phyloP scores from a whole-genome alignment of 2,797 vertebrate genomes.

The Premnoplex brunnescens region DNA sequence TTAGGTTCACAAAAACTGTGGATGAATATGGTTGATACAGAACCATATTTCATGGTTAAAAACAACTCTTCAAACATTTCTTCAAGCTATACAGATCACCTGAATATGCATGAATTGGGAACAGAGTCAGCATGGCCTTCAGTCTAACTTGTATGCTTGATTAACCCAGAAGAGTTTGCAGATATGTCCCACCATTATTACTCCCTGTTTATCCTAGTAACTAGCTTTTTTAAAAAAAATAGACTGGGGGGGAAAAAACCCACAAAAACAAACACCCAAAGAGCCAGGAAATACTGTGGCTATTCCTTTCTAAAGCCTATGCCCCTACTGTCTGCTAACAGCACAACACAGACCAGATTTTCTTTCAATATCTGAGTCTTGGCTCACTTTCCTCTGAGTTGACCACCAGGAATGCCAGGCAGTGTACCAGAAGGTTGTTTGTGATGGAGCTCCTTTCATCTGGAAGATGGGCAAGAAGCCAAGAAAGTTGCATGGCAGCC shows the following conservation, averaged over 20 bases:
- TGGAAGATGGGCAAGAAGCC: background rate
- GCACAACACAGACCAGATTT: background rate
- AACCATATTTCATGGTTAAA: background rate
- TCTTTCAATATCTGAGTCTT: background rate
- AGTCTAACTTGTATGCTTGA: background rate
- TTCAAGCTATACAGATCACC: background rate
- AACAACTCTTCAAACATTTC: background rate
- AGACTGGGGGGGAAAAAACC: fast-evolving
- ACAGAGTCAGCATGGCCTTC: background rate
- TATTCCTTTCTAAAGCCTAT: background rate
- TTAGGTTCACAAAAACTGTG: background rate
- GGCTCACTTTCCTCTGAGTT: fast-evolving
- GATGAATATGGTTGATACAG: background rate
- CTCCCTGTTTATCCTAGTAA: background rate
- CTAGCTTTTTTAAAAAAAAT: background rate
- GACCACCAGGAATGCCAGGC: fast-evolving
- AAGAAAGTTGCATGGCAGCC: background rate
- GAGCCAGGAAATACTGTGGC: background rate
- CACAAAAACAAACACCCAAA: background rate
- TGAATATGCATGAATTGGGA: background rate
- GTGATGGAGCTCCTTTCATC: background rate
- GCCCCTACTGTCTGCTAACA: background rate
- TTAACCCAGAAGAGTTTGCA: background rate
- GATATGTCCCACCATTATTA: background rate
- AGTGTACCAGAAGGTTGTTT: background rate